A percentile compares a stretch with the other conserved stretches of the same genome.
These are phyloP conservation scores for Botia kubotai DNA, from an alignment of 2,797 vertebrate species.

Conservation along the genomic window DNA sequence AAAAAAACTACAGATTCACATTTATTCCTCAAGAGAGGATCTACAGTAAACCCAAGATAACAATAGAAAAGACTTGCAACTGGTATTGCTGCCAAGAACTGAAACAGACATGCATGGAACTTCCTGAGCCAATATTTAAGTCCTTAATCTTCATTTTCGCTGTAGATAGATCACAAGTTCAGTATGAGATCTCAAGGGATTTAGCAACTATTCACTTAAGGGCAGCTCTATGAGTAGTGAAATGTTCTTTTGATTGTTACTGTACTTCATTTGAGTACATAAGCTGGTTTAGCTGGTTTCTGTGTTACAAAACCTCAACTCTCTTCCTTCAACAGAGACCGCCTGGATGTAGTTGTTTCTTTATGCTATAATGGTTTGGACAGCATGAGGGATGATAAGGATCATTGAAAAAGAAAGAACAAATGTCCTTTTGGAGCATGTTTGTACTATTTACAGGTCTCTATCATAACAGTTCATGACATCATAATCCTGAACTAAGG, in stretches of 20 bases:
- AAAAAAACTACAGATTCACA: background rate
- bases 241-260: background rate
- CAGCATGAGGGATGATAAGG: slow-evolving; percentile 10
- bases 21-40: slow-evolving; percentile 22
- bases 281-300: background rate
- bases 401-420: slow-evolving; percentile 22
- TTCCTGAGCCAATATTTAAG: background rate
- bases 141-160: slow-evolving; percentile 26
- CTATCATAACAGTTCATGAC: slow-evolving; percentile 16
- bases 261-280: background rate
- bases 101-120: background rate
- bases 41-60: slow-evolving; percentile 4
- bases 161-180: background rate
- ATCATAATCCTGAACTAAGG: slow-evolving; percentile 3
- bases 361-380: slow-evolving; percentile 5
- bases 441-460: slow-evolving; percentile 30
- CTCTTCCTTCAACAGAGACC: background rate
- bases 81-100: slow-evolving; percentile 1
- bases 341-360: slow-evolving; percentile 9
- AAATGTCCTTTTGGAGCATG: slow-evolving; percentile 6
- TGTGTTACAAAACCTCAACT: background rate
- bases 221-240: background rate
- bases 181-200: background rate
- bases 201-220: background rate
- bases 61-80: slow-evolving; percentile 2